Conservation (phyloP, 2,113 vertebrate species). For the Carassius auratus region DNA sequence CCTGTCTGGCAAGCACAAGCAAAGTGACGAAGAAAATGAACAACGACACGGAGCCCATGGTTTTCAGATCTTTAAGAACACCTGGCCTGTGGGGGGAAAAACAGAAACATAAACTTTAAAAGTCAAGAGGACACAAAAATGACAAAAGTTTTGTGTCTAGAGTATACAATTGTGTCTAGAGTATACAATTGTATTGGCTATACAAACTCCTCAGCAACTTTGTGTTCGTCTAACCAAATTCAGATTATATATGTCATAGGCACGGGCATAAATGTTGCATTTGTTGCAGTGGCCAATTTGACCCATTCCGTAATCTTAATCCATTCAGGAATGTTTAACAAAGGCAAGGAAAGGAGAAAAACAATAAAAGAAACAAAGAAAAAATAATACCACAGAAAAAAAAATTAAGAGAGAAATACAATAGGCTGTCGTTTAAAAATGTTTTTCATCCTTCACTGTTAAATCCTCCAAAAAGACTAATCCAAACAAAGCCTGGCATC, state of each 20-base stretch:
- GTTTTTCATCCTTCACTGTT: background rate
- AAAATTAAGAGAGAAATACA: conserved; percentile 21
- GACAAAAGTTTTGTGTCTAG: background rate
- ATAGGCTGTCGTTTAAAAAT: background rate
- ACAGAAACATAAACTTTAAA: background rate
- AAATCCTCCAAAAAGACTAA: conserved; percentile 55
- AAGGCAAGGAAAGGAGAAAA: background rate
- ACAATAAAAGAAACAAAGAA: background rate
- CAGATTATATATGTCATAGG: background rate
- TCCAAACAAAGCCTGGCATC: conserved; percentile 53
- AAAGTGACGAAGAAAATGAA: conserved; percentile 96
- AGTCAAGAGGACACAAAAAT: background rate
- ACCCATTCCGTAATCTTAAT: background rate
- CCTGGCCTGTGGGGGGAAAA: conserved; percentile 79
- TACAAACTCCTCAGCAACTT: background rate
- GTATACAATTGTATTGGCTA: background rate
- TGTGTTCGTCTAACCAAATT: background rate
- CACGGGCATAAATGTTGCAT: background rate
- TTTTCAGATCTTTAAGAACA: conserved; percentile 95
- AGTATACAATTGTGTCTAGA: background rate
- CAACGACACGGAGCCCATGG: conserved; percentile 94
- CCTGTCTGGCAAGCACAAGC: conserved; percentile 94
- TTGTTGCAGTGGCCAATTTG: background rate
- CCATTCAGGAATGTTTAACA: background rate
- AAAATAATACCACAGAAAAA: background rate